Evolutionary conservation across 1,140 invertebrate genomes (phyloP), one percentile per base, ranked within the genome.

Genomic region (Globodera rostochiensis): DNA sequence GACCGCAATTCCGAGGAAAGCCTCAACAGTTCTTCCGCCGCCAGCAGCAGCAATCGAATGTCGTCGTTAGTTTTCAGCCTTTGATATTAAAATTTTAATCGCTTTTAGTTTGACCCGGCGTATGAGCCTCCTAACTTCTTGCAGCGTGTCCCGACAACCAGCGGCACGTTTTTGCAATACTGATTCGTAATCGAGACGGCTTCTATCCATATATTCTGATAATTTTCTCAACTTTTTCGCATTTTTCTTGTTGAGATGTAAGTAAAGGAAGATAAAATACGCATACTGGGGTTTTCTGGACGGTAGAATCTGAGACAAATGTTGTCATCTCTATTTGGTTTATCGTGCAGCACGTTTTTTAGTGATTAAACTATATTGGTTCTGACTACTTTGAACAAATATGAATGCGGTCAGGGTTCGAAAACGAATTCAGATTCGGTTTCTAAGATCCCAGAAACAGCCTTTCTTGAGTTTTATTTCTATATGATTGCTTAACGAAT

Each of bases 61-160:
- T 70, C 21, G 11, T 50, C 46, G 77, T 78, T 4, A 21, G 77
- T 46, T 47, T 7, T 69, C 3, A 9, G 36, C 6, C 3, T 11
- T 11, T 67, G 36, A 19, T 25, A 21, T 15, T 6, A 70, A 25
- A 3, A 6, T 5, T 6, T 11, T 15, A 64, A 64, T 11, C 7
- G 19, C 13, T 81, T 79, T 79, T 50, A 79, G 80, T 45, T 15
- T 7, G 80, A 82, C 71, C 84, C 84, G 6, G 74, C 86, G 64
- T 86, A 84, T 60, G 84, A 86, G 77, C 84, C 84, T 4, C 60
- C 67, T 5, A 85, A 86, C 49, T 85, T 79, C 73, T 77, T 85
- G 60, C 80, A 86, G 70, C 84, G 84, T 36, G 69, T 78, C 19
- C 57, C 57, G 19, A n/a, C 15, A 6, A 19, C 5, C 57, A 19